A percentile compares a stretch with the other conserved stretches of the same genome.
These are phyloP conservation scores for Andrena haemorrhoa DNA, from an alignment of 2,888 invertebrate species.

Conservation along the genomic window DNA sequence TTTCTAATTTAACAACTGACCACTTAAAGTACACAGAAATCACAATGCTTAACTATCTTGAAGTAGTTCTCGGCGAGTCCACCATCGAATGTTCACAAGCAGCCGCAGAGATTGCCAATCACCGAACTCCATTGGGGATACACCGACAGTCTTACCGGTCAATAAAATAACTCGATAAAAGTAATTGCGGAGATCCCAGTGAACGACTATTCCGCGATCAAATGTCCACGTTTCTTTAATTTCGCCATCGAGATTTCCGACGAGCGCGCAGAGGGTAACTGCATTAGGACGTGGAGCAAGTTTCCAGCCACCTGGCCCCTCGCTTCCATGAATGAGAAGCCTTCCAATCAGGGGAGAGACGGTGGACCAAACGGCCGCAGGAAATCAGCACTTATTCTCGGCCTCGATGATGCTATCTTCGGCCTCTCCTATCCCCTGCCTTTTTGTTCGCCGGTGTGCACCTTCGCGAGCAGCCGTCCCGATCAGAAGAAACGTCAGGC, in stretches of 20 bases:
- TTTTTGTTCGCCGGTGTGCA: constrained; percentile 48
- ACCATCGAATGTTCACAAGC: no score
- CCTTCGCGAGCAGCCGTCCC: constrained; percentile 33
- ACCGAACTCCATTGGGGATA: no score
- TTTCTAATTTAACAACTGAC: no score
- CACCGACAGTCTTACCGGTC: no score
- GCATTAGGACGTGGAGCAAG: not conserved
- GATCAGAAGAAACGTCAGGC: constrained; percentile 50
- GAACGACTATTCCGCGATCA: no score
- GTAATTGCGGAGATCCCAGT: no score
- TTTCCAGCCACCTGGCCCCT: constrained; percentile 37
- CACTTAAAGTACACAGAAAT: no score
- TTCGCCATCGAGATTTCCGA: not conserved
- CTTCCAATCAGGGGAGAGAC: constrained; percentile 20
- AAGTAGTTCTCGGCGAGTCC: no score
- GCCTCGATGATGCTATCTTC: constrained; percentile 58
- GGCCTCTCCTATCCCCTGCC: constrained; percentile 12
- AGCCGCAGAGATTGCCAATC: no score
- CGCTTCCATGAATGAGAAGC: constrained; percentile 56
- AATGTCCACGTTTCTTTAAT: no score
- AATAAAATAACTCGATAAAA: no score
- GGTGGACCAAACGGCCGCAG: constrained; percentile 43
- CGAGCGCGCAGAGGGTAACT: not conserved
- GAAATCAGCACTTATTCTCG: constrained; percentile 63
- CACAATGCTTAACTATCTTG: no score